Conservation (phyloP, 2,113 vertebrate species). For the Tachysurus fulvidraco region DNA sequence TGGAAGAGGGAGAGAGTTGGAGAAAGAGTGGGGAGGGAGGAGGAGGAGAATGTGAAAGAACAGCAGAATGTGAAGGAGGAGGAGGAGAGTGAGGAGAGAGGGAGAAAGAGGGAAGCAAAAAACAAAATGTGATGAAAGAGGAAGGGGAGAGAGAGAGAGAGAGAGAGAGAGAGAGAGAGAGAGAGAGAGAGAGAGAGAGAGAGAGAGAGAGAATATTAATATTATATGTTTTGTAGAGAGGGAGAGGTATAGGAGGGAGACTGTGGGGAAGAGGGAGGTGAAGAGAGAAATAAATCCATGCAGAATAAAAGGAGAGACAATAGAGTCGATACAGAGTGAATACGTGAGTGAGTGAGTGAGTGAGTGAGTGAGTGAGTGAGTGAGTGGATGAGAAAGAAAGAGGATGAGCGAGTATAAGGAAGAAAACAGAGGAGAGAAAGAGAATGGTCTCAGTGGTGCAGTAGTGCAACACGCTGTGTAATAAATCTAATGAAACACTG, state of each 20-base stretch:
- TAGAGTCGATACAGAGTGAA: constrained; percentile 4
- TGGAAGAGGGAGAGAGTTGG: background rate
- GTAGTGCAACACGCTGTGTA: constrained; percentile 54
- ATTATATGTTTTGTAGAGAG: background rate
- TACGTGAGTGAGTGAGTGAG: constrained; percentile 20
- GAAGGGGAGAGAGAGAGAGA: background rate
- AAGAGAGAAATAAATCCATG: constrained; percentile 29
- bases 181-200: background rate
- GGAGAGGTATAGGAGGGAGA: constrained; percentile 8
- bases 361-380: constrained; percentile 29
- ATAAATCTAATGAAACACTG: constrained; percentile 67
- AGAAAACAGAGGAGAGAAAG: background rate
- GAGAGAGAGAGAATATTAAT: background rate
- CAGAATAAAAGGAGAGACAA: constrained; percentile 52
- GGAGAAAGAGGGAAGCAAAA: background rate
- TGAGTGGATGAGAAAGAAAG: background rate
- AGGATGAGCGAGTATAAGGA: background rate
- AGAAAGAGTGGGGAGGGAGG: background rate
- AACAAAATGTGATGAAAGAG: no score
- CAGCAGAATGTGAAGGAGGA: no score
- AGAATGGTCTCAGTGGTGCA: constrained; percentile 37
- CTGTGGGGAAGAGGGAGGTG: background rate
- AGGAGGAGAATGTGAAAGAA: background rate
- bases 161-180: background rate
- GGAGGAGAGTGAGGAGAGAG: no score